These are phyloP conservation scores for Capromys pilorides DNA, from an alignment of 2,797 vertebrate species.

Conservation along the genomic window DNA sequence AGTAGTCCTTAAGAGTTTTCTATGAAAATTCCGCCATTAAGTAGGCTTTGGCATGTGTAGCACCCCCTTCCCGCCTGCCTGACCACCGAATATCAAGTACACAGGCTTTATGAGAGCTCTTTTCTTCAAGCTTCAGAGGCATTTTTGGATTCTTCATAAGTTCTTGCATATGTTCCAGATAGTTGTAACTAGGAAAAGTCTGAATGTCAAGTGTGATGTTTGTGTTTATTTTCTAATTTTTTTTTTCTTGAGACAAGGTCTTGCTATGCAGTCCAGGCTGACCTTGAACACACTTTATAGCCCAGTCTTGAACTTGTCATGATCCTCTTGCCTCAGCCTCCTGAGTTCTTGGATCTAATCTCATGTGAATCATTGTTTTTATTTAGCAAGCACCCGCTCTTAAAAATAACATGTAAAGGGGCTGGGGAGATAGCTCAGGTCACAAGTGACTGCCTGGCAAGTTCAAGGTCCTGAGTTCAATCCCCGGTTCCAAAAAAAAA, in stretches of 20 bases:
- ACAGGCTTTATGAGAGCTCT: constrained; percentile 39
- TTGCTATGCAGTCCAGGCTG: too few relatives aligned
- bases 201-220: constrained; percentile 17
- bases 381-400: constrained; percentile 53
- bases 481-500: constrained; percentile 2
- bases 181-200: constrained; percentile 57
- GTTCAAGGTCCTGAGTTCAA: too few relatives aligned
- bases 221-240: constrained; percentile 51
- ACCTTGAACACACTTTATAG: too few relatives aligned
- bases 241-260: too few relatives aligned
- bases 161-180: constrained; percentile 55
- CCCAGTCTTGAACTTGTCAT: too few relatives aligned
- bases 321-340: too few relatives aligned
- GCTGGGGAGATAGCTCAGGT: too few relatives aligned
- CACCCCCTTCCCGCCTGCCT: neutral
- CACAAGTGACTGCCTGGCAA: too few relatives aligned
- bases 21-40: constrained; percentile 52
- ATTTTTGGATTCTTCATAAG: constrained; percentile 60
- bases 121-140: constrained; percentile 47
- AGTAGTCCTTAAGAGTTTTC: constrained; percentile 44
- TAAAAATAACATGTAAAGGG: constrained; percentile 60
- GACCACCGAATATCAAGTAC: neutral
- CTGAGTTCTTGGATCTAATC: neutral
- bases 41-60: constrained; percentile 29
- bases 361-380: constrained; percentile 60